Percentiles rank a stretch among this genome's conserved stretches.
phyloP scores from a whole-genome alignment of 2,888 invertebrate genomes.

The Carterocephalus palaemon region DNA sequence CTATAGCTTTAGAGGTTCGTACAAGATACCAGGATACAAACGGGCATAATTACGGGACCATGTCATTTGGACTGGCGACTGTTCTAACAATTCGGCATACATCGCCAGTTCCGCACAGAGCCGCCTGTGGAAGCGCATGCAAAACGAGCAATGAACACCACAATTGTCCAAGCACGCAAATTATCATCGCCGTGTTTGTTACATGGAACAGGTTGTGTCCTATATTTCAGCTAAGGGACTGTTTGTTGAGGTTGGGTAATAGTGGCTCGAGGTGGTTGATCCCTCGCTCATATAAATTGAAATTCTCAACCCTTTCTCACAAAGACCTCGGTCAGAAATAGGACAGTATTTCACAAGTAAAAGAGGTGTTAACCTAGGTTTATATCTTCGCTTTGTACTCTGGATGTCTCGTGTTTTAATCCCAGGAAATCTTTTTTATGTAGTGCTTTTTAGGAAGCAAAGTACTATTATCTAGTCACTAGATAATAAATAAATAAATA shows the following conservation, averaged over 20 bases:
- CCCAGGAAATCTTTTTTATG: too few relatives aligned
- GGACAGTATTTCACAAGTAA: conserved; percentile 23
- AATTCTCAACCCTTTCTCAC: conserved; percentile 35
- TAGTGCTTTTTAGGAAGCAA: too few relatives aligned
- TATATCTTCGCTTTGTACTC: too few relatives aligned
- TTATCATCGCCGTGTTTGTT: conserved; percentile 14
- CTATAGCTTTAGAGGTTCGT: conserved; percentile 14
- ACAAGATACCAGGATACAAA: conserved; percentile 20
- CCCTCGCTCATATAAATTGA: conserved; percentile 38
- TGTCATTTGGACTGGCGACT: conserved; percentile 11
- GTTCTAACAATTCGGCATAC: conserved; percentile 10
- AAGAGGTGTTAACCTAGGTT: too few relatives aligned
- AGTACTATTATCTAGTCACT: too few relatives aligned
- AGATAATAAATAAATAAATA: too few relatives aligned
- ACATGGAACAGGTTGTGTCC: conserved; percentile 15
- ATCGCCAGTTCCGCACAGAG: conserved; percentile 5
- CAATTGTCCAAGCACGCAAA: conserved; percentile 13
- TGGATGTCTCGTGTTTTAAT: too few relatives aligned
- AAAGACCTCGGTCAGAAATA: neutral
- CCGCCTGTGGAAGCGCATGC: neutral
- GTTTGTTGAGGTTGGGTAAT: conserved; percentile 39
- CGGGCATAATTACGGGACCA: conserved; percentile 21
- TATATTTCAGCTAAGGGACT: conserved; percentile 26
- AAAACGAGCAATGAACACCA: conserved; percentile 12
- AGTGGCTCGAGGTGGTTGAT: conserved; percentile 36